Evolutionary conservation across 2,113 vertebrate genomes (phyloP).

Genomic region (western clawed frog (Xenopus tropicalis)): UCB_Xtro_10.0 CM004443.2:124421501-124422000

Average conservation of each 20-base stretch:
- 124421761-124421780: slow-evolving; percentile 18
- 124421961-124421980: too few relatives aligned
- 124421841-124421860: slow-evolving; percentile 30
- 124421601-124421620: too few relatives aligned
- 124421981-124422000: too few relatives aligned
- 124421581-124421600: too few relatives aligned
- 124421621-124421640: background rate
- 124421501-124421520: too few relatives aligned
- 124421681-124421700: slow-evolving; percentile 45
- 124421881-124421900: slow-evolving; percentile 1
- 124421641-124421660: slow-evolving; percentile 49
- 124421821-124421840: slow-evolving; percentile 40
- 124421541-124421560: too few relatives aligned
- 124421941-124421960: too few relatives aligned
- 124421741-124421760: slow-evolving; percentile 25
- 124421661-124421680: slow-evolving; percentile 48
- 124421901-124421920: too few relatives aligned
- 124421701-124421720: slow-evolving; percentile 43
- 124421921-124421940: too few relatives aligned
- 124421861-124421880: slow-evolving; percentile 26
- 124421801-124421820: slow-evolving; percentile 14
- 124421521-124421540: too few relatives aligned
- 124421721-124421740: background rate
- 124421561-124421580: too few relatives aligned
- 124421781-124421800: slow-evolving; percentile 18